These are phyloP conservation scores for Gallinago nigripennis DNA, from an alignment of 2,797 vertebrate species.

Conservation along the genomic window DNA sequence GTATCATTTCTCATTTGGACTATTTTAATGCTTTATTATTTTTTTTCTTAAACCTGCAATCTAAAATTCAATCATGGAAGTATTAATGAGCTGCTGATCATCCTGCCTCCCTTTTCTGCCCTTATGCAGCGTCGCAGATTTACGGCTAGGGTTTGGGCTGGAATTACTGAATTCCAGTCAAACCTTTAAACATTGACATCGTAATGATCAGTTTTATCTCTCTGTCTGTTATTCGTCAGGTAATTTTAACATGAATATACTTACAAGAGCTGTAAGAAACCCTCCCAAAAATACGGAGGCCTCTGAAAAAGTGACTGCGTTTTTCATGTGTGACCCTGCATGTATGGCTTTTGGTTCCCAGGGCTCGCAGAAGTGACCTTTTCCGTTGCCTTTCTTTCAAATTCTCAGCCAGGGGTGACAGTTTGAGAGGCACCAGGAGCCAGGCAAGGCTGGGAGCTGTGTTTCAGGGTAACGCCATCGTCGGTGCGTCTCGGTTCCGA, in stretches of 20 bases:
- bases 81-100: conserved; percentile 29
- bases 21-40: conserved; percentile 6
- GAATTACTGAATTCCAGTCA: conserved; percentile 55
- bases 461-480: conserved; percentile 6
- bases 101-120: conserved; percentile 40
- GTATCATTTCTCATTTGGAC: conserved; percentile 22
- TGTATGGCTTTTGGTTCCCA: background rate
- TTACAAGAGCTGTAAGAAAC: conserved; percentile 55
- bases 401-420: conserved; percentile 3
- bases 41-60: conserved; percentile 22
- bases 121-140: conserved; percentile 32
- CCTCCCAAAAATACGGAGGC: background rate
- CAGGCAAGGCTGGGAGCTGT: conserved; percentile 32
- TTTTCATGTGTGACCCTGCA: background rate
- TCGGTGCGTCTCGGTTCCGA: background rate
- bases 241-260: conserved; percentile 3
- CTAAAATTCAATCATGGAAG: conserved; percentile 40
- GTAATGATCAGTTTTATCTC: conserved; percentile 32
- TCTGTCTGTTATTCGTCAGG: conserved; percentile 24
- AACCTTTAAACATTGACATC: conserved; percentile 33
- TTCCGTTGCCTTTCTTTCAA: conserved; percentile 33
- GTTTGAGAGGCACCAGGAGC: conserved; percentile 45
- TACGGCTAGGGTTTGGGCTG: conserved; percentile 22
- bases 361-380: background rate
- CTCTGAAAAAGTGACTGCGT: background rate